Base-by-base conservation (phyloP, 2,113 vertebrate genomes). In the Carassius auratus region DNA sequence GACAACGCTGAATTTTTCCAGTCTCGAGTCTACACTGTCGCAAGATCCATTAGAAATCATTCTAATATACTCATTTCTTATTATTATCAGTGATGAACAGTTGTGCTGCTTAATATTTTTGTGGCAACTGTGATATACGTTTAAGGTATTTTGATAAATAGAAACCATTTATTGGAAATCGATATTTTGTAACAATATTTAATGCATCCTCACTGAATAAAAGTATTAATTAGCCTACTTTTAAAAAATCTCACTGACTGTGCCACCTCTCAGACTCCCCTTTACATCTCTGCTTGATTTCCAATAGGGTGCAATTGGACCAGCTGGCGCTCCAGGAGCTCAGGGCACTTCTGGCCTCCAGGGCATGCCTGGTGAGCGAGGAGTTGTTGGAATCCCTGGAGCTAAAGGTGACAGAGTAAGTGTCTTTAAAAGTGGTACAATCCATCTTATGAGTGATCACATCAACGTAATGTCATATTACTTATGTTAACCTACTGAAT, bases 351-450 rank as follows among this genome's bases (percentile, higher is more conserved):
- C 97, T 0, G 98, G 98, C 59, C 95, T 99, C 38, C 98, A 99
- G 92, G 98, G 98, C 38, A 99, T 99, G 98, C 98, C 98, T 0
- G 98, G 98, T 0, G 98, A 99, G 93, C 96, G 98, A 89, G 98
- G 98, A 94, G 86, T 95, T 1, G 94, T 95, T 8, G 98, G 98
- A 1, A 99, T 99, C 2, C 78, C 96, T 0, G 98, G 98, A 52
- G 90, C 98, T 87, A 99, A 99, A 90, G 98, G 98, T 86, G 98
- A 99, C 94, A 94, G 98, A 94, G 98, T 99, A 86, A 96, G 97
- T 94, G 8, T 55, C 42, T 42, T 61, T 23, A 77, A 10, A 61
- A 78, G 50, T 9, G 45, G 52, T 45, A 62, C 5, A 8, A 38
- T 61, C 69, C 52, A 1, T 77, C 14, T 9, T 76, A 2, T 33